Conservation (phyloP, 2,113 vertebrate species). For the Tauraco erythrolophus region DNA sequence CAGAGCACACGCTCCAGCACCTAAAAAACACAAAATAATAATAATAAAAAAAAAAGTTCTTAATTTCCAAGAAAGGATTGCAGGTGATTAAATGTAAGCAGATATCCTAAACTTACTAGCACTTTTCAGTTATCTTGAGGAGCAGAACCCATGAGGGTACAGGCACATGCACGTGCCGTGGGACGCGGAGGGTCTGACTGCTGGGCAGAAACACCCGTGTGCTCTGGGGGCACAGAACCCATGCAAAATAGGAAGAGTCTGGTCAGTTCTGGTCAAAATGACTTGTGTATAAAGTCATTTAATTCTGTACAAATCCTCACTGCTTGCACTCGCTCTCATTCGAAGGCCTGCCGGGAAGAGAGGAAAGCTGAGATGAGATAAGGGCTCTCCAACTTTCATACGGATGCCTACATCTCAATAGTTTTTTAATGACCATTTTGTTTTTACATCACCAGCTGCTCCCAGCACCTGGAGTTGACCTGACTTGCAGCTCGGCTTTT, state of each 20-base stretch:
- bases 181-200: accelerated
- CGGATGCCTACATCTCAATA: not conserved
- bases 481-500: not conserved
- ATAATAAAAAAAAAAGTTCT: not conserved
- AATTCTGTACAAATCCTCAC: not conserved
- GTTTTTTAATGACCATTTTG: not conserved
- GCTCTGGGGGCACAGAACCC: accelerated
- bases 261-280: not conserved
- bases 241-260: not conserved
- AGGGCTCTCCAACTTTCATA: not conserved
- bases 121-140: not conserved
- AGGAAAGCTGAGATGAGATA: not conserved
- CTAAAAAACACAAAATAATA: not conserved
- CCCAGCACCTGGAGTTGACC: not conserved
- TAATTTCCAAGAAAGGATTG: not conserved
- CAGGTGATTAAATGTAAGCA: not conserved
- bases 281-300: not conserved
- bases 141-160: accelerated
- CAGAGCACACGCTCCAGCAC: not conserved
- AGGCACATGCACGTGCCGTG: accelerated
- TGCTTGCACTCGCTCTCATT: not conserved
- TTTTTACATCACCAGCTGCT: not conserved
- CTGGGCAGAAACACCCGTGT: not conserved
- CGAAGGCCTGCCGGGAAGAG: not conserved
- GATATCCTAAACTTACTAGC: not conserved